Percentiles rank a stretch among this genome's conserved stretches.
Conservation (phyloP, 2,888 invertebrate genomes). For the Drosophila colorata region DNA sequence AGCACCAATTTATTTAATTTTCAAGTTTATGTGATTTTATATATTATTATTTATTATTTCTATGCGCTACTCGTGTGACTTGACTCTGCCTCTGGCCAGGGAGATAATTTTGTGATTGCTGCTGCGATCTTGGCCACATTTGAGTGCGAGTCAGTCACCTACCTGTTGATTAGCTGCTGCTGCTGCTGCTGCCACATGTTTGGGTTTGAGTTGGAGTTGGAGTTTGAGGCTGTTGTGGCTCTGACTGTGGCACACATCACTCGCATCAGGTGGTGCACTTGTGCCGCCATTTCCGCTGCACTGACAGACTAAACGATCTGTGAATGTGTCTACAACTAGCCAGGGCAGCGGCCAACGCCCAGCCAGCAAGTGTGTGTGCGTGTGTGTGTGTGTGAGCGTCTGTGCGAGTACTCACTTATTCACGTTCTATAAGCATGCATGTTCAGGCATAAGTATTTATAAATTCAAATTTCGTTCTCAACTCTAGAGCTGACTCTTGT, state of each 20-base stretch:
- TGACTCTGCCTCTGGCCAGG: not conserved
- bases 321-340: conserved; percentile 36
- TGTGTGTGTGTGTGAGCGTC: not conserved
- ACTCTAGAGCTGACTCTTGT: conserved; percentile 20
- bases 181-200: conserved; percentile 28
- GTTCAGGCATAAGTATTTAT: conserved; percentile 50
- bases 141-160: conserved; percentile 12
- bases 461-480: conserved; percentile 62
- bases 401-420: conserved; percentile 27
- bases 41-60: not conserved
- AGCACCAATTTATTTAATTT: too few species aligned
- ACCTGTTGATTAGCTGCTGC: conserved; percentile 42
- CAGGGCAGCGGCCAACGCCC: conserved; percentile 48
- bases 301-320: conserved; percentile 56
- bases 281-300: conserved; percentile 58
- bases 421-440: conserved; percentile 34
- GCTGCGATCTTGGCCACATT: conserved; percentile 26
- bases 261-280: conserved; percentile 44
- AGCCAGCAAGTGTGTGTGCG: not conserved
- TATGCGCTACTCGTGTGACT: conserved; percentile 10
- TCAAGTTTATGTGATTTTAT: too few species aligned
- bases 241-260: conserved; percentile 20
- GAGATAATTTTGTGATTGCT: conserved; percentile 7
- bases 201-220: not conserved
- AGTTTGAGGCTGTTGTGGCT: conserved; percentile 11